Evolutionary conservation across 30 jellyfish, hydroid and myxozoan genomes (phyloP).

Genomic region (Turritopsis dohrnii): DNA sequence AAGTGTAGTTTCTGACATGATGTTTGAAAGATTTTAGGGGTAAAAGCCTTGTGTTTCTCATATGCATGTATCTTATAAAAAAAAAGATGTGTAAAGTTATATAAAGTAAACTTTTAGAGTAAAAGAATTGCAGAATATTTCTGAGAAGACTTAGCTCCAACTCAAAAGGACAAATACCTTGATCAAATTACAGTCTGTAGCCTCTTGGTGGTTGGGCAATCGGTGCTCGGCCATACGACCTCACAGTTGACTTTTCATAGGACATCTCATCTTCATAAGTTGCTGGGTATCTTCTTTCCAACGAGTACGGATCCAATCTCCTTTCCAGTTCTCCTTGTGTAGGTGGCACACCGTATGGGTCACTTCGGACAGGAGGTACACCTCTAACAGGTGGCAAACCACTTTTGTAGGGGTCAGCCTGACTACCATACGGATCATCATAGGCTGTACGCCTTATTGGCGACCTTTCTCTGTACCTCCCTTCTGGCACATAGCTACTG

Average conservation of each 20-base stretch:
- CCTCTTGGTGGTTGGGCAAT: not conserved
- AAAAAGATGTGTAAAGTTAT: too few relatives aligned
- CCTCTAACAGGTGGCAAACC: not conserved
- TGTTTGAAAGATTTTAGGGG: too few relatives aligned
- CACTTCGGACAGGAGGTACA: not conserved
- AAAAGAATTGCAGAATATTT: too few relatives aligned
- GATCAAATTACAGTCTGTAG: not conserved
- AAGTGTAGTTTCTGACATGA: too few relatives aligned
- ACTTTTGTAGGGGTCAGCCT: not conserved
- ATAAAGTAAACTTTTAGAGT: too few relatives aligned
- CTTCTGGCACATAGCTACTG: not conserved
- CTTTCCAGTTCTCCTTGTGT: not conserved
- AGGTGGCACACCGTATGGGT: not conserved
- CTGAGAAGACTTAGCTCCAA: too few relatives aligned
- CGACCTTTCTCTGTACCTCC: not conserved
- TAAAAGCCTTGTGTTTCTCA: too few relatives aligned
- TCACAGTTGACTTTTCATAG: not conserved
- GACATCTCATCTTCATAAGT: not conserved
- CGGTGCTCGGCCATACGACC: not conserved
- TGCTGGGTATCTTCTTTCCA: not conserved
- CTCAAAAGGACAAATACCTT: too few relatives aligned
- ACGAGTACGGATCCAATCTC: not conserved
- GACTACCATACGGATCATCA: not conserved
- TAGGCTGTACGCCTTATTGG: not conserved
- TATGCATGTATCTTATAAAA: too few relatives aligned